phyloP scores from a whole-genome alignment of 2,888 invertebrate genomes.

The Tiliacea citrago region DNA sequence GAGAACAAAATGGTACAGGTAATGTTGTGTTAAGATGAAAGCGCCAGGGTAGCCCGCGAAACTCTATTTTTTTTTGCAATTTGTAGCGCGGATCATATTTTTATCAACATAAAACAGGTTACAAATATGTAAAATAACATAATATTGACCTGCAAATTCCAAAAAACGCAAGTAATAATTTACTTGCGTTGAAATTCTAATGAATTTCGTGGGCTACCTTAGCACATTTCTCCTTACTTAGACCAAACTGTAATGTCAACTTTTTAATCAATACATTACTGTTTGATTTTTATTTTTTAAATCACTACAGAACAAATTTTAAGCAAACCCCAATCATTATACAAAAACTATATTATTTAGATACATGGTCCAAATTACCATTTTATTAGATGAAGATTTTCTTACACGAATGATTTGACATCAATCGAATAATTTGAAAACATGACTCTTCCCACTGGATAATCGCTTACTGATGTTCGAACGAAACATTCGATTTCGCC shows the following conservation, averaged over 20 bases:
- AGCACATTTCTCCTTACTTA: background rate
- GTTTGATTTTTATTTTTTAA: background rate
- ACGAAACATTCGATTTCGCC: background rate
- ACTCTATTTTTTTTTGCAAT: too few relatives aligned
- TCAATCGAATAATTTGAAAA: background rate
- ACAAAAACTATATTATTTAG: background rate
- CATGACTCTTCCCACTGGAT: background rate
- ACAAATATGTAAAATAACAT: too few relatives aligned
- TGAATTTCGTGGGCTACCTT: too few relatives aligned
- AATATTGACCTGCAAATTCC: too few relatives aligned
- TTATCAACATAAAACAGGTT: too few relatives aligned
- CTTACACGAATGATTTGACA: background rate
- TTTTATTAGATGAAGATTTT: background rate
- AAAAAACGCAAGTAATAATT: too few relatives aligned
- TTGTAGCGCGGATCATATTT: too few relatives aligned
- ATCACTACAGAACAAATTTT: background rate
- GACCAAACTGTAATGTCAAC: background rate
- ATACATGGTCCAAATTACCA: background rate
- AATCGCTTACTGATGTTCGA: slow-evolving; percentile 1
- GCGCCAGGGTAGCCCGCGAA: too few relatives aligned
- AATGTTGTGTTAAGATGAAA: background rate
- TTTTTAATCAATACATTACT: background rate
- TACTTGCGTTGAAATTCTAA: too few relatives aligned
- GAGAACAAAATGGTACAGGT: too few relatives aligned
- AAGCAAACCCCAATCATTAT: background rate